Conservation (phyloP, 1,140 invertebrate genomes). For the Lasaia peninsularis region DNA sequence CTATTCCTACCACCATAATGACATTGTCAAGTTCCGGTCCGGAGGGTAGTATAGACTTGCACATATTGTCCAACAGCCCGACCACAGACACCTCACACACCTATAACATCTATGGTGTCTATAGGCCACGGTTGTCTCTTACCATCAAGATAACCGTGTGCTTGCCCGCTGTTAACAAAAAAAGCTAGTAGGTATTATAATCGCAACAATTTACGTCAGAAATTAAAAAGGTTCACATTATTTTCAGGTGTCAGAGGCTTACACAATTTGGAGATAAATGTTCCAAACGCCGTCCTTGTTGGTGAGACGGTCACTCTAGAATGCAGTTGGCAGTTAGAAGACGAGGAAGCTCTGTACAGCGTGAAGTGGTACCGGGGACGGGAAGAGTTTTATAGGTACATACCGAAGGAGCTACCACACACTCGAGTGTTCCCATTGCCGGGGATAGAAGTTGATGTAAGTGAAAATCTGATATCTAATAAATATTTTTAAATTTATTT, state of each 20-base stretch:
- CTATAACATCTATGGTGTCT: too few species aligned
- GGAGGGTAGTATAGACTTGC: too few species aligned
- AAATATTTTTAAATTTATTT: background rate
- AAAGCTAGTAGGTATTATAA: too few species aligned
- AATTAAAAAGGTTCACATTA: background rate
- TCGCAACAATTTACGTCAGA: too few species aligned
- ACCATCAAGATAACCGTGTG: too few species aligned
- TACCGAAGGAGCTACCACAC: constrained; percentile 83
- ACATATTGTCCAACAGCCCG: too few species aligned
- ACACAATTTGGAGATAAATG: constrained; percentile 81
- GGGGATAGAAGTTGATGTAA: constrained; percentile 86
- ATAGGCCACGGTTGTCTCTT: too few species aligned
- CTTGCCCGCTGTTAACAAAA: too few species aligned
- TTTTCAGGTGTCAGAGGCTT: constrained; percentile 80
- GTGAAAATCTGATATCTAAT: constrained; percentile 50
- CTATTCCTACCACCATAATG: too few species aligned
- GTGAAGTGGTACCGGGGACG: constrained; percentile 88
- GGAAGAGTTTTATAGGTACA: constrained; percentile 87
- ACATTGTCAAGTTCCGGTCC: too few species aligned
- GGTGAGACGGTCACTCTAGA: constrained; percentile 82
- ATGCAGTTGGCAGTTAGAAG: constrained; percentile 85
- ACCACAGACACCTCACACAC: too few species aligned
- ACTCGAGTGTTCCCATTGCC: constrained; percentile 81
- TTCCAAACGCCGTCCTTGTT: constrained; percentile 80
- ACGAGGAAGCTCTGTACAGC: constrained; percentile 82